A percentile compares a stretch with the other conserved stretches of the same genome.
Evolutionary conservation across 1,140 invertebrate species (phyloP).

Genomic region (Heliconius eleuchia): DNA sequence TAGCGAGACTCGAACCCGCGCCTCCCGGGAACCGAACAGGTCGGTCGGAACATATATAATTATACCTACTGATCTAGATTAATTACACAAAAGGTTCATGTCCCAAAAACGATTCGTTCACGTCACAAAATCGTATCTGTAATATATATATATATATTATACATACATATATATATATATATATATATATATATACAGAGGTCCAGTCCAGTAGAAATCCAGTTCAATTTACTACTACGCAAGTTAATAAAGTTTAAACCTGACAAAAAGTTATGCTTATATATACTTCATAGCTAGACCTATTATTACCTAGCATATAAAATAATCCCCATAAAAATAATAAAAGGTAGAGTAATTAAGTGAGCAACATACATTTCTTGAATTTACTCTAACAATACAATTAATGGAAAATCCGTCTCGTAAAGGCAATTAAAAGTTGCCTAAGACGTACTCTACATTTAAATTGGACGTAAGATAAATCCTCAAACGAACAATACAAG

Average conservation of each 20-base stretch:
- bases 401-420: not conserved
- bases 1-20: too few species aligned
- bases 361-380: not conserved
- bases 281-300: too few species aligned
- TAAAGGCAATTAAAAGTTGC: constrained; percentile 8
- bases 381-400: constrained; percentile 6
- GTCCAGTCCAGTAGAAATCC: not conserved
- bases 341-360: not conserved
- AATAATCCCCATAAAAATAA: not conserved
- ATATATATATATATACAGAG: too few species aligned
- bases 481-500: not conserved
- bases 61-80: too few species aligned
- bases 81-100: too few species aligned
- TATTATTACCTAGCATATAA: too few species aligned
- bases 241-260: not conserved
- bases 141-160: too few species aligned
- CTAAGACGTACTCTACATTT: constrained; percentile 7
- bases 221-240: not conserved
- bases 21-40: too few species aligned
- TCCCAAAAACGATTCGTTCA: not conserved
- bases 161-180: too few species aligned
- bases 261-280: not conserved
- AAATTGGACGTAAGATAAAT: constrained; percentile 4
- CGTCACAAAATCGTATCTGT: not conserved
- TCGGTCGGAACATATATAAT: too few species aligned